Percentiles rank a stretch among this genome's conserved stretches.
Evolutionary conservation across 1,140 invertebrate genomes (phyloP).

Genomic region (Leptestheria dahalacensis): DNA sequence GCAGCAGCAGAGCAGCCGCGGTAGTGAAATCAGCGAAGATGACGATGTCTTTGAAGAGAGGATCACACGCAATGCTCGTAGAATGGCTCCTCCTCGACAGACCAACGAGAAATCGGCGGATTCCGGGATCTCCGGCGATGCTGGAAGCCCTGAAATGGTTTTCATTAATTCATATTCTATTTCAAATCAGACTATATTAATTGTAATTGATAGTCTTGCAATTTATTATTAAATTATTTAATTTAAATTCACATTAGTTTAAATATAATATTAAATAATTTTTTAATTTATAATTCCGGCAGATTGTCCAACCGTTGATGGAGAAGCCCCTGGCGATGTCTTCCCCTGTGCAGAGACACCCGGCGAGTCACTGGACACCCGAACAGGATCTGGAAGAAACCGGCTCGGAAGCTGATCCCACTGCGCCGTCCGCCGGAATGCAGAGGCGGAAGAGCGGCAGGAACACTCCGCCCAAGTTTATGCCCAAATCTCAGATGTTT

Average conservation of each 20-base stretch:
- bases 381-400: slow-evolving; percentile 49
- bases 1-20: slow-evolving; percentile 16
- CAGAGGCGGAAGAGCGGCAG: too few species aligned
- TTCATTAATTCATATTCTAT: slow-evolving; percentile 22
- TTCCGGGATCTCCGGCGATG: slow-evolving; percentile 61
- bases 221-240: too few species aligned
- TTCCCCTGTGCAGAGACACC: slow-evolving; percentile 20
- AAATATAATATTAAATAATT: too few species aligned
- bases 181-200: slow-evolving; percentile 13
- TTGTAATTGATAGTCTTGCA: too few species aligned
- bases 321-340: slow-evolving; percentile 23
- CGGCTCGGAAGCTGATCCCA: neutral
- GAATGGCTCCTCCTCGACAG: slow-evolving; percentile 23
- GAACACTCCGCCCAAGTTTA: slow-evolving; percentile 37
- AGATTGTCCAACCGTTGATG: neutral
- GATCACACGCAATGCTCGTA: slow-evolving; percentile 36
- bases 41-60: slow-evolving; percentile 32
- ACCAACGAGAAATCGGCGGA: slow-evolving; percentile 52
- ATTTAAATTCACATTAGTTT: too few species aligned
- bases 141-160: slow-evolving; percentile 31
- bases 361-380: slow-evolving; percentile 45
- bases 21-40: slow-evolving; percentile 20
- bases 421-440: neutral
- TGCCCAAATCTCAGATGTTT: slow-evolving; percentile 48
- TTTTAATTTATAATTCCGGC: slow-evolving; percentile 9